Evolutionary conservation across 2,888 invertebrate genomes (phyloP).

Genomic region (Eristalis tenax): DNA sequence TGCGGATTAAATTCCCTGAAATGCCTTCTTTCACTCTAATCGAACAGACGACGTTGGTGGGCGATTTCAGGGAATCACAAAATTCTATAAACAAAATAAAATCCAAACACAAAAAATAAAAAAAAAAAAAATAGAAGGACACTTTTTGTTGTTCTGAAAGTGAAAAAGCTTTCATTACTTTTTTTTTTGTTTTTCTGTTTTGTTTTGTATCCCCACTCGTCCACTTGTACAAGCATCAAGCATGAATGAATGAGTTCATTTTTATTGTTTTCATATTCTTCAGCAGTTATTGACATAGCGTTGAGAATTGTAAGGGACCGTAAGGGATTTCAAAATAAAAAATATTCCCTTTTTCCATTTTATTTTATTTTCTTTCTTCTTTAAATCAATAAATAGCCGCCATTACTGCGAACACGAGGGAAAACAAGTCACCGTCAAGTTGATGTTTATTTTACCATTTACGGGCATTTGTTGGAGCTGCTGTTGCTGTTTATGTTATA

Average conservation of each 20-base stretch:
- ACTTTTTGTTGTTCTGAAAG: background rate
- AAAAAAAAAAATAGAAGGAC: background rate
- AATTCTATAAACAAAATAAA: background rate
- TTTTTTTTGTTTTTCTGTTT: background rate
- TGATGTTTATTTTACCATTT: constrained; percentile 3
- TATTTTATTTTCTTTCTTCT: background rate
- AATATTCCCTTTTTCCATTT: background rate
- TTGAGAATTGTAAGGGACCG: background rate
- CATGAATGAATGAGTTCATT: constrained; percentile 6
- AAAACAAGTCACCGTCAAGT: constrained; percentile 1
- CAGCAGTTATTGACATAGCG: constrained; percentile 1
- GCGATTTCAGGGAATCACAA: background rate
- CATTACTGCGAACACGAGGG: background rate
- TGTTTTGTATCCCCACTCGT: background rate
- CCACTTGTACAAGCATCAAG: constrained; percentile 2
- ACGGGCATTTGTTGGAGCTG: background rate
- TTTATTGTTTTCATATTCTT: constrained; percentile 2
- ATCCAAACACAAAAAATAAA: background rate
- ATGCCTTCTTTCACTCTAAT: background rate
- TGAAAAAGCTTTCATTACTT: constrained; percentile 1
- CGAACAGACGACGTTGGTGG: background rate
- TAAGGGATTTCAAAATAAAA: constrained; percentile 4
- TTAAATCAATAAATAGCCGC: constrained; percentile 6
- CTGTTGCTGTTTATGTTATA: background rate
- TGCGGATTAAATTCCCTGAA: background rate